Base-by-base conservation (phyloP, 2,113 vertebrate genomes). In the rat (Rattus norvegicus) region DNA sequence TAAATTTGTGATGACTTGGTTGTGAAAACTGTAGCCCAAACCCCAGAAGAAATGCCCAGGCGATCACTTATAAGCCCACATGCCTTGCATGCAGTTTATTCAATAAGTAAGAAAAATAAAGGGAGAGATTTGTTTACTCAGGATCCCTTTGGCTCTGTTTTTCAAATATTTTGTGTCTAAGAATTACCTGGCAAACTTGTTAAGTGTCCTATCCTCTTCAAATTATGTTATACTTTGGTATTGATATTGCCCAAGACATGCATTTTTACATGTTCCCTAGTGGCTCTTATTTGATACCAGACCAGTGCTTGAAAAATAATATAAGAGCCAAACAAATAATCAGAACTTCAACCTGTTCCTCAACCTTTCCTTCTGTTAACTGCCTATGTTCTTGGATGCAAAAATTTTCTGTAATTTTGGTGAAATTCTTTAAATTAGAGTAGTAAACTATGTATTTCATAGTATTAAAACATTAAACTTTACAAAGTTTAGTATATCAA, bases 241-340 rank as follows among this genome's bases (percentile, higher is more conserved):
- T 11, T 73, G 47, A 49, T 28, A 5, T 39, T 95, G 61, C 19
- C 26, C 22, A 22, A 80, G 19, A n/a, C 54, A 43, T 0, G 3
- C 63, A 91, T 80, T 94, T 94, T 88, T 95, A 88, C 80, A 95
- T 93, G 76, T 20, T 97, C 59, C 65, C 59, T 67, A 43, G 54
- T 56, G 19, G 77, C 93, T 93, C 52, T 73, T 7, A 67, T 54
- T 24, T 88, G 69, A 84, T 77, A 43, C 2, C n/a, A 85, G 56
- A 11, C 3, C 20, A 72, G 7, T 56, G 10, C 30, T 39, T 59
- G 80, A 92, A 20, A 96, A 49, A 43, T 22, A 36, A 0, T 36
- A 17, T 16, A 56, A 73, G 88, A 93, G 54, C 3, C 16, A 36
- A 22, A 47, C 6, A 76, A 67, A 91, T 43, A 77, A 56, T 11